Base-by-base conservation (phyloP, 1,140 invertebrate genomes). In the Heliconius hewitsoni region DNA sequence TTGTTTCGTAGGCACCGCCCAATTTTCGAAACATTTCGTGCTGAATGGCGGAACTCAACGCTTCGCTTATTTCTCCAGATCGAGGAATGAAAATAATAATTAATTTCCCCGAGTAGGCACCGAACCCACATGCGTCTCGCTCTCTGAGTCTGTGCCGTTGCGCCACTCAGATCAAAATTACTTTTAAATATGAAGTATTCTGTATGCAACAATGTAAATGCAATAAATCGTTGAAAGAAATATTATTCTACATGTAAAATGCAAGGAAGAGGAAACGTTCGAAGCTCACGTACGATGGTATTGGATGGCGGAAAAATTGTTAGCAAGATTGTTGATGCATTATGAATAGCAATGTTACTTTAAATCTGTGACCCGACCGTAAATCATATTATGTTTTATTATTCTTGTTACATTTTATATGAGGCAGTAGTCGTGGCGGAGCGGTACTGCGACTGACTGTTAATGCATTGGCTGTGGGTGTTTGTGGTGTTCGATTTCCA, bases 151-250 rank as follows among this genome's bases (percentile, higher is more conserved):
- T 13, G 9, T 42, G 13, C 5, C 39, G 8, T 42, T 42, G 39
- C 39, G 1, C 39, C 42, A 23, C 1, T n/a, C n/a, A 9, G 16
- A 57, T n/a, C 55, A 11, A 3, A 57, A 57, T 23, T 23, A 57
- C 18, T 11, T 30, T 66, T 9, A 27, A 66, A 66, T 66, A 57
- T n/a, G 6, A n/a, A 66, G 9, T 66, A 66, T 66, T 66, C 3
- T 3, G 27, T 66, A 66, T 66, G 60, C 60, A 30, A 30, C 23
- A 66, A 23, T 27, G 23, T 27, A 16, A 27, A 13, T 66, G 60
- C 60, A 30, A 66, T 30, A 66, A 66, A 66, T 66, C n/a, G 60
- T 66, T 66, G 60, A 66, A 66, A 66, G 60, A 66, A 66, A 66
- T 66, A 66, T 66, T 66, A 66, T 66, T 46, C 3, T 30, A 16